Evolutionary conservation across 2,113 vertebrate species (phyloP).

Genomic region (Pteruthius melanotis): DNA sequence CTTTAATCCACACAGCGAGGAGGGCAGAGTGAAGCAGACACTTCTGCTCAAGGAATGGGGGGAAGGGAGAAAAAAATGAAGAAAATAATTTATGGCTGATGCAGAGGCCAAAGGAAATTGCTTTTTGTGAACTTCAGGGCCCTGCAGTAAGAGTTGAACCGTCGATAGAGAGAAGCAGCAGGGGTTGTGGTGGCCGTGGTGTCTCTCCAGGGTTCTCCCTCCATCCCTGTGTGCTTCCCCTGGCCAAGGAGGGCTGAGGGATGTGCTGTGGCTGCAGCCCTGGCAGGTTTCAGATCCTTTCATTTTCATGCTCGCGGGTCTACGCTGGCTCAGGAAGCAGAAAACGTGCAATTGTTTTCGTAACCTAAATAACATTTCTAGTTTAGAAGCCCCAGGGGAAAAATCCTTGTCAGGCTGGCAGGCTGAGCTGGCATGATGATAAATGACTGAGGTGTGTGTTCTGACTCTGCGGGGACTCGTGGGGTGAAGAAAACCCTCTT

Average conservation of each 20-base stretch:
- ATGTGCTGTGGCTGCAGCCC: not conserved
- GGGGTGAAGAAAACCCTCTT: slow-evolving; percentile 1
- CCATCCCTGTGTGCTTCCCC: rapidly evolving
- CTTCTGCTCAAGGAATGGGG: not conserved
- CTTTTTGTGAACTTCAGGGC: slow-evolving; percentile 16
- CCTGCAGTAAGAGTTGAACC: not conserved
- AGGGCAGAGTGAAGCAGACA: not conserved
- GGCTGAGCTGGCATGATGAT: slow-evolving; percentile 37
- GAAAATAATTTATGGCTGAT: not conserved
- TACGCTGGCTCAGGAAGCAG: not conserved
- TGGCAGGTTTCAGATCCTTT: not conserved
- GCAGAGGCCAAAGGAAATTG: slow-evolving; percentile 37
- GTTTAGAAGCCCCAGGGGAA: not conserved
- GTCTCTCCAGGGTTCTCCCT: not conserved
- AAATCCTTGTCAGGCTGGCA: slow-evolving; percentile 44
- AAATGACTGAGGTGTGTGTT: slow-evolving; percentile 46
- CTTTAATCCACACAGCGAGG: not conserved
- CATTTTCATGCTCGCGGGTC: not conserved
- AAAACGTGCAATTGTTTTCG: slow-evolving; percentile 43
- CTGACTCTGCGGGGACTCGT: not conserved
- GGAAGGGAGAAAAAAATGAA: not conserved
- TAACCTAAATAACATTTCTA: slow-evolving; percentile 45
- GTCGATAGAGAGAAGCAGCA: not conserved
- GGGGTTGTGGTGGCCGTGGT: not conserved
- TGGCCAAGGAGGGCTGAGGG: not conserved